Conservation (phyloP, 2,888 invertebrate species). For the Hemithea aestivaria region DNA sequence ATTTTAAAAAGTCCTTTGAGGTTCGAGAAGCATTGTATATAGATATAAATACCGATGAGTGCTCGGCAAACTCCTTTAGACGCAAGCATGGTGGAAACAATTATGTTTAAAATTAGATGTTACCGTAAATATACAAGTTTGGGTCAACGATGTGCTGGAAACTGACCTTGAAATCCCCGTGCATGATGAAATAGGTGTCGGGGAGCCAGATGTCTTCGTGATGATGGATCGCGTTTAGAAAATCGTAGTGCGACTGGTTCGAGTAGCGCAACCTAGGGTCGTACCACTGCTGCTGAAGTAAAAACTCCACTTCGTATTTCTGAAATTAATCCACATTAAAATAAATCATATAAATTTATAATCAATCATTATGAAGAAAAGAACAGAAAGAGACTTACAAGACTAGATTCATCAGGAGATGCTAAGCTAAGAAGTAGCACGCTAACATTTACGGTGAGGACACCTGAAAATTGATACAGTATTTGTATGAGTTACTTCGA, state of each 20-base stretch:
- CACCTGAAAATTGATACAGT: constrained; percentile 81
- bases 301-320: constrained; percentile 98
- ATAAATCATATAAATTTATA: neutral
- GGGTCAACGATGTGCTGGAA: constrained; percentile 17
- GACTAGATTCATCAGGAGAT: constrained; percentile 96
- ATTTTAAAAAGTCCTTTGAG: constrained; percentile 52
- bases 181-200: constrained; percentile 97
- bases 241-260: constrained; percentile 92
- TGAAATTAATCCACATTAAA: constrained; percentile 61
- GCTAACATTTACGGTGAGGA: constrained; percentile 95
- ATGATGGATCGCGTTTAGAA: constrained; percentile 95
- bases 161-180: constrained; percentile 92
- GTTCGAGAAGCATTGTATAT: constrained; percentile 57
- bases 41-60: constrained; percentile 64
- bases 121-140: constrained; percentile 31
- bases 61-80: constrained; percentile 64
- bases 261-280: constrained; percentile 93
- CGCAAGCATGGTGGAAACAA: constrained; percentile 61
- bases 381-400: constrained; percentile 83
- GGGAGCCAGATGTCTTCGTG: constrained; percentile 96
- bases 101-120: constrained; percentile 50
- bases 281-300: constrained; percentile 95
- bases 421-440: constrained; percentile 95
- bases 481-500: constrained; percentile 24
- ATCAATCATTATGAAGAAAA: constrained; percentile 11